Conservation (phyloP, 2,797 vertebrate genomes). For the Sebastes jordani region DNA sequence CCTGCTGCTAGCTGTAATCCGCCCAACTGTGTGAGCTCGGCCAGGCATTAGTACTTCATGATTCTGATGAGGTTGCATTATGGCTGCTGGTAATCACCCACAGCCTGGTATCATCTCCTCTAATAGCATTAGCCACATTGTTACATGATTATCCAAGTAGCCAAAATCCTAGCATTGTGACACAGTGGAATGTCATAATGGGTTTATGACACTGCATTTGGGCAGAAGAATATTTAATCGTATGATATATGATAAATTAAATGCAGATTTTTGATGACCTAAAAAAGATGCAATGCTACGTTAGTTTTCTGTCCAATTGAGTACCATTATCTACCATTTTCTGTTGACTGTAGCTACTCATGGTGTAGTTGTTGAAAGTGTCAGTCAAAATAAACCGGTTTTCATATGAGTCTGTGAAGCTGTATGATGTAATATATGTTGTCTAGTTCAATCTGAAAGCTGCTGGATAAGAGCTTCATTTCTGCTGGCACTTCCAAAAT, state of each 20-base stretch:
- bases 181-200: slow-evolving; percentile 22
- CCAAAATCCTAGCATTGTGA: slow-evolving; percentile 51
- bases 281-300: neutral
- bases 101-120: slow-evolving; percentile 54
- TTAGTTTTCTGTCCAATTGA: neutral
- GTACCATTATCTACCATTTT: neutral
- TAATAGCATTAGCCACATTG: slow-evolving; percentile 70
- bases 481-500: neutral
- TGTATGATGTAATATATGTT: neutral
- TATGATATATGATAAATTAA: neutral
- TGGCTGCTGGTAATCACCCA: slow-evolving; percentile 60
- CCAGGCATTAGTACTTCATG: slow-evolving; percentile 36
- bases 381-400: neutral
- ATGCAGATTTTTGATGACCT: neutral
- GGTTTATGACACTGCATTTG: slow-evolving; percentile 23
- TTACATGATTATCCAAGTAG: slow-evolving; percentile 53
- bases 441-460: neutral
- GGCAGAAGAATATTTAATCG: neutral
- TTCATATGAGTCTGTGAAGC: neutral
- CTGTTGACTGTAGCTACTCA: neutral
- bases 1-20: slow-evolving; percentile 55
- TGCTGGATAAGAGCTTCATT: neutral
- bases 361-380: neutral
- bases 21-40: slow-evolving; percentile 33
- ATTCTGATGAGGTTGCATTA: slow-evolving; percentile 56